A percentile compares a stretch with the other conserved stretches of the same genome.
Conservation (phyloP, 1,140 invertebrate species). For the Argopecten irradians region DNA sequence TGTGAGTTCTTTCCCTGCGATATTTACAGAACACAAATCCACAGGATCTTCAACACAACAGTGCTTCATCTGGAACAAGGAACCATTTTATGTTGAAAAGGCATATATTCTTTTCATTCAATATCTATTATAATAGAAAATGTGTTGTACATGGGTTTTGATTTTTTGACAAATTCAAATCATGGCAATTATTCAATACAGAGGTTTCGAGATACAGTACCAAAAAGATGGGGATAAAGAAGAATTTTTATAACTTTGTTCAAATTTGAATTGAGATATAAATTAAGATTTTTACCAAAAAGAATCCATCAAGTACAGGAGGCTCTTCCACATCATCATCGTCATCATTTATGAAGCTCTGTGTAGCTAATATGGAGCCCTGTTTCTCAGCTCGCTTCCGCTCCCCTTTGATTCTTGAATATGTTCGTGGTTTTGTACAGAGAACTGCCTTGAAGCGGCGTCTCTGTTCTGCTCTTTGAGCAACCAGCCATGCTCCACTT, state of each 20-base stretch:
- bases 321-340: constrained; percentile 58
- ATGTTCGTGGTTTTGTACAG: constrained; percentile 73
- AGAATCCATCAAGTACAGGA: constrained; percentile 74
- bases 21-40: constrained; percentile 74
- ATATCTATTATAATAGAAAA: too few species aligned
- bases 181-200: too few species aligned
- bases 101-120: too few species aligned
- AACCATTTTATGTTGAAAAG: too few species aligned
- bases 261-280: too few species aligned
- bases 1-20: constrained; percentile 68
- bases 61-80: constrained; percentile 73
- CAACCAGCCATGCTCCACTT: constrained; percentile 74
- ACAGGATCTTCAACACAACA: constrained; percentile 76
- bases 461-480: constrained; percentile 72
- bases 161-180: too few species aligned
- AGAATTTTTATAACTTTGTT: too few species aligned
- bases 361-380: constrained; percentile 54
- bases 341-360: constrained; percentile 57
- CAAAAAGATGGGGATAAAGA: too few species aligned
- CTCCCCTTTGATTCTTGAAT: constrained; percentile 72
- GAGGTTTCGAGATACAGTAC: too few species aligned
- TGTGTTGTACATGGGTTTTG: too few species aligned
- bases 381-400: constrained; percentile 65
- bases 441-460: constrained; percentile 73
- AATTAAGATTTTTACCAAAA: constrained; percentile 69